Base-by-base conservation (phyloP, 2,888 invertebrate genomes). In the Celastrina argiolus region DNA sequence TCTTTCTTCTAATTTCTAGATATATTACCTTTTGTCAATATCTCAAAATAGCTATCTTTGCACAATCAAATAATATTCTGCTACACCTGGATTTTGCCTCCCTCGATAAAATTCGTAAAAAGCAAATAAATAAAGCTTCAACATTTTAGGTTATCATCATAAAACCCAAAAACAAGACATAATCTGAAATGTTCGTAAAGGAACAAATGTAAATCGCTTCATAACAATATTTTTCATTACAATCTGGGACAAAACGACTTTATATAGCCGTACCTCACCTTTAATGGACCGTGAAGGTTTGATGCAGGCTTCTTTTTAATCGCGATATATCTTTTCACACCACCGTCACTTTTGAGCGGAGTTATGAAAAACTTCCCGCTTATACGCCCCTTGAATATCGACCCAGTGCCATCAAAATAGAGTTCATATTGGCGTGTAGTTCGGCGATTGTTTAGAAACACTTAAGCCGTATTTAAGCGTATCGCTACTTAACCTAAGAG, bases 401-500 rank as follows among this genome's bases (percentile, higher is more conserved):
- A 22, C 61, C 22, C 14, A 39, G 7, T 1, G 6, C 0, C 14
- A 6, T 10, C 1, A 61, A 1, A 18, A 2, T 39, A 39, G 39
- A 39, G 61, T 39, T 6, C 36, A 12, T 12, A 61, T 22, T 22
- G 6, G 10, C 14, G 3, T 26, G 36, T 6, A 31, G 7, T 14
- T 59, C 1, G 16, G 31, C 36, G 22, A 45, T 66, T 66, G 58
- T 45, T 66, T 66, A 66, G 59, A 59, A 65, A 42, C 66, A 66
- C 66, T 66, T 65, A 65, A 34, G 31, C 58, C 31, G 59, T 66
- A 59, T 59, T 65, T 66, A 66, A 65, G 66, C 66, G 66, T 59
- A 66, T 66, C 66, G 66, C 66, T 66, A 66, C 66, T 66, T 66
- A 66, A 66, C 66, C 66, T 66, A 66, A 66, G 58, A 66, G 42